Percentiles rank a stretch among this genome's conserved stretches.
Evolutionary conservation across 2,797 vertebrate genomes (phyloP).

Genomic region (Cyclura pinguis): DNA sequence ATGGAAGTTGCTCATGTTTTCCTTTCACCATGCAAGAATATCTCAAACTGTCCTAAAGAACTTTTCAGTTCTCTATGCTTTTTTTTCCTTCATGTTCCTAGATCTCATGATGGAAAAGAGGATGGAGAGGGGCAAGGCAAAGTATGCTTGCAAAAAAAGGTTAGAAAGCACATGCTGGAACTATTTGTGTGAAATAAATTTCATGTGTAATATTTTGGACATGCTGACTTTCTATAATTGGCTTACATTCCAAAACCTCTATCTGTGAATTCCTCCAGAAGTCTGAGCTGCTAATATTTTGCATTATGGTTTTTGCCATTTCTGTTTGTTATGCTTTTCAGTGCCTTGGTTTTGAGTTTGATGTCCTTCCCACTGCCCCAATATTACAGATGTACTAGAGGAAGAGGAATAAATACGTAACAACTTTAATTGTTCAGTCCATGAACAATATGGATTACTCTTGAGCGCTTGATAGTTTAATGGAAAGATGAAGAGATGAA

Average conservation of each 20-base stretch:
- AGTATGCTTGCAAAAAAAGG: background rate
- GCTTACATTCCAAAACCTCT: background rate
- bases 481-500: constrained; percentile 51
- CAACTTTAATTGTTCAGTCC: constrained; percentile 27
- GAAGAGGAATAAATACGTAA: constrained; percentile 20
- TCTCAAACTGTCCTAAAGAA: background rate
- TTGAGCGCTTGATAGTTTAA: constrained; percentile 6
- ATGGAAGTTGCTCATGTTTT: background rate
- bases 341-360: constrained; percentile 20
- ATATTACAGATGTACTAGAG: fast-evolving
- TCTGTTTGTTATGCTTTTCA: background rate
- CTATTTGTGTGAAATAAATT: background rate
- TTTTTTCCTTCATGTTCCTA: background rate
- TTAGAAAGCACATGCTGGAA: background rate
- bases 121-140: background rate
- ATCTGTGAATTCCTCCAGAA: background rate
- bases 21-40: background rate
- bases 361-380: background rate
- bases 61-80: background rate
- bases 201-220: background rate
- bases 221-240: background rate
- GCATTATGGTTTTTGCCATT: fast-evolving
- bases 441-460: constrained; percentile 14
- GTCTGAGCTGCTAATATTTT: background rate
- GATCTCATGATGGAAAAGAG: background rate